Evolutionary conservation across 2,888 invertebrate species (phyloP), one percentile per base, ranked within the genome.

Genomic region (Itoplectis maculator): DNA sequence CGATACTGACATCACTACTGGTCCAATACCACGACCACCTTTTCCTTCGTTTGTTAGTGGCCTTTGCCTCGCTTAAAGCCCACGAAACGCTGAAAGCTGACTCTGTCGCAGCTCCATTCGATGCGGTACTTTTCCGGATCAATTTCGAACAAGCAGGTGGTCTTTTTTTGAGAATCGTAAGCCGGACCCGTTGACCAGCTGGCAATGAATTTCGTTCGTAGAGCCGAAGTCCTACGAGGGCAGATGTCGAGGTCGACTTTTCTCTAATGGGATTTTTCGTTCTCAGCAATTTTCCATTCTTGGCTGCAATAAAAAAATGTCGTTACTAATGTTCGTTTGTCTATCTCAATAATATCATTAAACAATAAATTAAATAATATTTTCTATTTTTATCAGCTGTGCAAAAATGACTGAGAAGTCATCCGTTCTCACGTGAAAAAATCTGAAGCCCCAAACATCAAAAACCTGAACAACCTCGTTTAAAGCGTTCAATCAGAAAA

Each of bases 121-220:
- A 54, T n/a, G 69, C 5, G 40, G 54, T 20, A 0, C 11, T 8
- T 56, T 56, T 54, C 23, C 20, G n/a, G 54, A 56, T 56, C 8
- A 5, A 23, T 70, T 70, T 54, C 56, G 23, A 70, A 23, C n/a
- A 40, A 56, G n/a, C 54, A 40, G 54, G 20, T 54, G 54, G 23
- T n/a, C n/a, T 54, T 69, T 42, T 23, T 59, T 37, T 35, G 37
- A 61, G 37, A 8, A 61, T 61, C 7, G 35, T 59, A 6, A 59
- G 37, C 15, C 9, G 37, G n/a, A 37, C 7, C 59, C 15, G 5
- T 37, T 15, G 15, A 35, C n/a, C 59, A 59, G 35, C 59, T 59
- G 59, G n/a, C 59, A 15, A 59, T 37, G 8, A 37, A 35, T 3
- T 29, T 7, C 4, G 29, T 35, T n/a, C 3, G n/a, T 4, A 13